Conservation (phyloP, 2,888 invertebrate genomes). For the Dryobotodes eremita region DNA sequence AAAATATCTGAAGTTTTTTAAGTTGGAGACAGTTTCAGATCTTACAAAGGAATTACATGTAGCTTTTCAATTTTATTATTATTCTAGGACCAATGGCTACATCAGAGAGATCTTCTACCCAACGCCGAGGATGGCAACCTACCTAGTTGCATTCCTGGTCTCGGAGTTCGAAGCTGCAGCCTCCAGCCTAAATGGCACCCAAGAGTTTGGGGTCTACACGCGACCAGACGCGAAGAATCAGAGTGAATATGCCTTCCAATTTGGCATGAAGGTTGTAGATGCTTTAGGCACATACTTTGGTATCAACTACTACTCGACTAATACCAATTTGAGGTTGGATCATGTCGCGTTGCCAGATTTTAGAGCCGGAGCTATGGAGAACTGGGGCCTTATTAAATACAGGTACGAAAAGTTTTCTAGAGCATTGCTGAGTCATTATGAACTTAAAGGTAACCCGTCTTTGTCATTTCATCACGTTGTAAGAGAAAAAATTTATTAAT, state of each 20-base stretch:
- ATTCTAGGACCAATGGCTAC: conserved; percentile 90
- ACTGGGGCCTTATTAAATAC: conserved; percentile 97
- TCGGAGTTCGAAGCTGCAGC: conserved; percentile 92
- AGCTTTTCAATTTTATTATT: neutral
- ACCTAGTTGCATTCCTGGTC: conserved; percentile 95
- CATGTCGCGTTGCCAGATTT: conserved; percentile 97
- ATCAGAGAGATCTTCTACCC: conserved; percentile 91
- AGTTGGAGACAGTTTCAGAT: neutral
- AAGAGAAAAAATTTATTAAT: too few relatives aligned
- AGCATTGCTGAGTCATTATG: neutral
- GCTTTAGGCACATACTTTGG: conserved; percentile 91
- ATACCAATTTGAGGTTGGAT: conserved; percentile 93
- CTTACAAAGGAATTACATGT: neutral
- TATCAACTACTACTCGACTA: conserved; percentile 87
- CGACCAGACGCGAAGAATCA: conserved; percentile 93
- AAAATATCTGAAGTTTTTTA: neutral
- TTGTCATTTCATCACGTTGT: too few relatives aligned
- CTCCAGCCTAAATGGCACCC: conserved; percentile 71
- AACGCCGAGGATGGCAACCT: conserved; percentile 94
- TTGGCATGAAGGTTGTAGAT: conserved; percentile 89
- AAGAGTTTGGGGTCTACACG: conserved; percentile 92
- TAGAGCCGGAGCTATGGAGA: conserved; percentile 97
- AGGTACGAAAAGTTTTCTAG: conserved; percentile 83
- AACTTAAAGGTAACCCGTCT: too few relatives aligned
- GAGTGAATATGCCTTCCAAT: conserved; percentile 92